Conservation (phyloP, 2,888 invertebrate species). For the Calliopum simillimum region DNA sequence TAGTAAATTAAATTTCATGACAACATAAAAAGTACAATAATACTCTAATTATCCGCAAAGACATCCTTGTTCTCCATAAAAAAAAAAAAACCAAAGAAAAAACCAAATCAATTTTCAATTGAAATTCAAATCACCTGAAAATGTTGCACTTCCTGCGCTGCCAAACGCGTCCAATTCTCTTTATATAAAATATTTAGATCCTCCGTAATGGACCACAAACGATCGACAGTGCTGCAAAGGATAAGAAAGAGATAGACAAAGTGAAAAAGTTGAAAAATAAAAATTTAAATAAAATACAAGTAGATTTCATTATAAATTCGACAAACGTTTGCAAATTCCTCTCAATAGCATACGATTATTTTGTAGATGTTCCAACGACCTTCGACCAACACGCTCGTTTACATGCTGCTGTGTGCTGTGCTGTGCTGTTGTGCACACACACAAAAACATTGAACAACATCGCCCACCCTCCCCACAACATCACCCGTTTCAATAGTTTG, state of each 20-base stretch:
- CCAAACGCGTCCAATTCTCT: slow-evolving; percentile 90
- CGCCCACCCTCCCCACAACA: background rate
- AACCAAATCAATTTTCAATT: slow-evolving; percentile 30
- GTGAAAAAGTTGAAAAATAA: slow-evolving; percentile 23
- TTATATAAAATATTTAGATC: slow-evolving; percentile 89
- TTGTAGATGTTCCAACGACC: slow-evolving; percentile 6
- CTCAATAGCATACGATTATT: slow-evolving; percentile 23
- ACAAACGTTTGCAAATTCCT: slow-evolving; percentile 21
- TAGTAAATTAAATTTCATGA: too few species aligned
- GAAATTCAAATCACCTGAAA: slow-evolving; percentile 74
- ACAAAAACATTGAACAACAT: background rate
- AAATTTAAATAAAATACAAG: slow-evolving; percentile 28
- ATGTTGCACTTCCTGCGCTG: slow-evolving; percentile 86
- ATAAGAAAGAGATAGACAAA: background rate
- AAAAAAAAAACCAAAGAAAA: background rate
- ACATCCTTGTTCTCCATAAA: too few species aligned
- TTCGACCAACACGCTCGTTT: background rate
- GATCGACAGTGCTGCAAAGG: slow-evolving; percentile 76
- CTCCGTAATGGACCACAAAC: slow-evolving; percentile 87
- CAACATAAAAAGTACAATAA: too few species aligned
- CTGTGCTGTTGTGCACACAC: background rate
- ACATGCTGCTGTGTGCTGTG: background rate
- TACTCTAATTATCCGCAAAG: too few species aligned
- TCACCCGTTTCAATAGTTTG: too few species aligned
- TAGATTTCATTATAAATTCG: slow-evolving; percentile 16